Conservation (phyloP, 1,140 invertebrate genomes). For the Myzus persicae region DNA sequence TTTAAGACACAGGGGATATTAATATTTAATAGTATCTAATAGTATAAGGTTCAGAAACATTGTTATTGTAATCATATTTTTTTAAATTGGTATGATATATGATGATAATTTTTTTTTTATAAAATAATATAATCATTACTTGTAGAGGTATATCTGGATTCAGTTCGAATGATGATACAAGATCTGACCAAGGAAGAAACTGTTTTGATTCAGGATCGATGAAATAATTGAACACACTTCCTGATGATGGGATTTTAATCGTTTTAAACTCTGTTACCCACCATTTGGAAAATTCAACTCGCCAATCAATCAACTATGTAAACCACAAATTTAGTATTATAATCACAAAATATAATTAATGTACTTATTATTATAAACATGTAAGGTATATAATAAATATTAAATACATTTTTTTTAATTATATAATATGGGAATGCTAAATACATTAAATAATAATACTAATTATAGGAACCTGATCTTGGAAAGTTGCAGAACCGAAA, state of each 20-base stretch:
- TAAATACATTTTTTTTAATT: background rate
- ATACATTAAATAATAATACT: background rate
- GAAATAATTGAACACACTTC: slow-evolving; percentile 90
- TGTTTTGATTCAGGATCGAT: slow-evolving; percentile 86
- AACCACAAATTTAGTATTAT: background rate
- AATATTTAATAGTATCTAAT: no score
- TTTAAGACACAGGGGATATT: no score
- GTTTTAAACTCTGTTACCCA: slow-evolving; percentile 89
- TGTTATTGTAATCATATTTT: no score
- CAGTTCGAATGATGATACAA: slow-evolving; percentile 78
- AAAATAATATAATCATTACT: slow-evolving; percentile 66
- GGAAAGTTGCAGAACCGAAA: slow-evolving; percentile 89
- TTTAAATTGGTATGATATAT: background rate
- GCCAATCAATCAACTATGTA: slow-evolving; percentile 78
- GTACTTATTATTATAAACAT: no score
- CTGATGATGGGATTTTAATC: slow-evolving; percentile 83
- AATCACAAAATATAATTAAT: no score
- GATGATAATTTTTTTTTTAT: background rate
- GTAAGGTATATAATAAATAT: background rate
- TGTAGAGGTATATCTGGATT: slow-evolving; percentile 88
- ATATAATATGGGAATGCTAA: background rate
- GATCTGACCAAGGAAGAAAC: slow-evolving; percentile 86
- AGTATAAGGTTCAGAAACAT: no score
- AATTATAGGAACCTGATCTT: slow-evolving; percentile 75
- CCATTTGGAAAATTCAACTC: slow-evolving; percentile 94